A percentile compares a stretch with the other conserved stretches of the same genome.
Conservation (phyloP, 2,888 invertebrate genomes). For the Lithophane leautieri region DNA sequence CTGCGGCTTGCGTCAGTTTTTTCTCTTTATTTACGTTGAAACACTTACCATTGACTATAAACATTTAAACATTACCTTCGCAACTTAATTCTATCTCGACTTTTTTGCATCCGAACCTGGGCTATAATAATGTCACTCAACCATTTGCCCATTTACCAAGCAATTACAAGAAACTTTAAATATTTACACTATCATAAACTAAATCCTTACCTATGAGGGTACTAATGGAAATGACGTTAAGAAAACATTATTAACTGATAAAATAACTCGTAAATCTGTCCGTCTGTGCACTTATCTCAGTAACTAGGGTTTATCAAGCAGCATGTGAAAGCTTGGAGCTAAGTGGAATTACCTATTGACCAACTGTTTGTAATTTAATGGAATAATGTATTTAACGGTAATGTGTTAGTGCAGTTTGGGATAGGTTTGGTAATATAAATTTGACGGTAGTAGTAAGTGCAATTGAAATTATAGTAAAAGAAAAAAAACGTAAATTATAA, state of each 20-base stretch:
- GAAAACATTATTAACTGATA: constrained; percentile 69
- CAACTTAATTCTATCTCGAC: constrained; percentile 31
- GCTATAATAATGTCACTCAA: constrained; percentile 38
- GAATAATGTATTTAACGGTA: constrained; percentile 39
- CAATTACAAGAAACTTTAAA: constrained; percentile 52
- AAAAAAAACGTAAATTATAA: not conserved
- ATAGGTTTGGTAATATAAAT: not conserved
- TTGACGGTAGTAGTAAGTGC: not conserved
- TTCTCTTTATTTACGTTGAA: constrained; percentile 7
- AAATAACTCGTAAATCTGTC: constrained; percentile 70
- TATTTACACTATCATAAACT: constrained; percentile 48
- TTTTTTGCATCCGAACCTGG: constrained; percentile 48
- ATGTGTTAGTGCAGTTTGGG: constrained; percentile 24
- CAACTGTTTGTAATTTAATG: constrained; percentile 55
- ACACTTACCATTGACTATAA: constrained; percentile 9
- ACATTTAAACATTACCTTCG: constrained; percentile 20
- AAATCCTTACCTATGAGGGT: constrained; percentile 41
- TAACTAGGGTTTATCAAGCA: constrained; percentile 66
- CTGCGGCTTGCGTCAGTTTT: constrained; percentile 1
- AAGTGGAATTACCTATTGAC: constrained; percentile 66
- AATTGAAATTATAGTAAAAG: not conserved
- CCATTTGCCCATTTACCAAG: constrained; percentile 32
- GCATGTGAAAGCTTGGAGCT: constrained; percentile 67
- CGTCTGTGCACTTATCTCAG: constrained; percentile 63
- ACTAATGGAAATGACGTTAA: constrained; percentile 66